Conservation (phyloP, 2,888 invertebrate genomes). For the Rotaria sp. region DNA sequence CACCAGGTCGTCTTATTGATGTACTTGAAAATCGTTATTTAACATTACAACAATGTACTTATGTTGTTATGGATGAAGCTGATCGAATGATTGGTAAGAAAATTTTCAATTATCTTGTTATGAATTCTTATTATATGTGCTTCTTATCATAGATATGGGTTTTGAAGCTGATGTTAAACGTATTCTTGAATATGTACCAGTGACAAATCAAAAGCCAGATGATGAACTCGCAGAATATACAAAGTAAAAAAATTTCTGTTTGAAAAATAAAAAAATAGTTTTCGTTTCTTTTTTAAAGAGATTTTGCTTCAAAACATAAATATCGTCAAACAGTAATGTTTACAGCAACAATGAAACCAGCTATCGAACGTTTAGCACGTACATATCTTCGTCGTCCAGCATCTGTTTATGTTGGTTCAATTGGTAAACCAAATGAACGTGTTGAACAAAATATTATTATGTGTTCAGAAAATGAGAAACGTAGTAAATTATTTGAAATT, state of each 20-base stretch:
- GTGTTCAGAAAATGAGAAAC: constrained; percentile 87
- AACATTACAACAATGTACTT: constrained; percentile 91
- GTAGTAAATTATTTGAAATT: constrained; percentile 88
- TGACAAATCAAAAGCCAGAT: constrained; percentile 93
- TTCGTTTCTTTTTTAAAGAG: constrained; percentile 64
- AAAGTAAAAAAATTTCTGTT: constrained; percentile 53
- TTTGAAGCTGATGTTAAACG: constrained; percentile 93
- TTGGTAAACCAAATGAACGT: constrained; percentile 91
- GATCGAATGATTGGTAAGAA: constrained; percentile 78
- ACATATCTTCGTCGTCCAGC: constrained; percentile 89
- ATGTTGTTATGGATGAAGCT: constrained; percentile 75
- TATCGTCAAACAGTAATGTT: constrained; percentile 98
- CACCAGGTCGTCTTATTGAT: constrained; percentile 96
- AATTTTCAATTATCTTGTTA: too few relatives aligned
- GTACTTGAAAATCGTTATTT: constrained; percentile 94
- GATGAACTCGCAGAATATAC: constrained; percentile 84
- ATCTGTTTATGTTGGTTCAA: constrained; percentile 89
- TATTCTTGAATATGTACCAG: constrained; percentile 93
- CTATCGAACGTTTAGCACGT: constrained; percentile 88
- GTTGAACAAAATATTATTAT: constrained; percentile 94
- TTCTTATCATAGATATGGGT: constrained; percentile 72
- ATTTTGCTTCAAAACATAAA: constrained; percentile 89
- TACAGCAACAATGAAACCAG: constrained; percentile 98
- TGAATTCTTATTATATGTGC: too few relatives aligned
- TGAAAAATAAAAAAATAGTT: constrained; percentile 51